Percentiles rank a stretch among this genome's conserved stretches.
Evolutionary conservation across 2,888 invertebrate genomes (phyloP).

Genomic region (Heliconius ismenius): DNA sequence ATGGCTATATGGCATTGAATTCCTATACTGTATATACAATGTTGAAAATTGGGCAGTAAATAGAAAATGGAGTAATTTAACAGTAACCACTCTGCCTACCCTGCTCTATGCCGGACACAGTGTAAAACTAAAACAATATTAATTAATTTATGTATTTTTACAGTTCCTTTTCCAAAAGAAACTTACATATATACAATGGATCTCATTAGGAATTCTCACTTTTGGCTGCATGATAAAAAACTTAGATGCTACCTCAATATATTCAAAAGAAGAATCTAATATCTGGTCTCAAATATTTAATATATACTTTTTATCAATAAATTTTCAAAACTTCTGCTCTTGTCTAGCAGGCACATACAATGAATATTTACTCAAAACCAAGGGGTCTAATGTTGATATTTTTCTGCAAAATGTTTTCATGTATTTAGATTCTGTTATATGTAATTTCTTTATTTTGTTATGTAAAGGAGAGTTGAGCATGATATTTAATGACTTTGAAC

Average conservation of each 20-base stretch:
- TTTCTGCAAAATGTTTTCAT: slow-evolving; percentile 97
- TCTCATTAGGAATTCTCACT: slow-evolving; percentile 92
- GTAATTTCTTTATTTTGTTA: slow-evolving; percentile 88
- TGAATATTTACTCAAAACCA: slow-evolving; percentile 94
- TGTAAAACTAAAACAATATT: no score
- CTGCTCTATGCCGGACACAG: no score
- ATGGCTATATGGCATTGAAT: no score
- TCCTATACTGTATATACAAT: no score
- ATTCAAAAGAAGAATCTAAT: slow-evolving; percentile 55
- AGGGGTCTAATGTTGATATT: slow-evolving; percentile 91
- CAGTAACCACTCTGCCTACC: no score
- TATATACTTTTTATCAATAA: slow-evolving; percentile 84
- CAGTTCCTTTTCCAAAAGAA: slow-evolving; percentile 93
- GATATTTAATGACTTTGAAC: slow-evolving; percentile 82
- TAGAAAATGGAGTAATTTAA: no score
- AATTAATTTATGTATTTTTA: slow-evolving; percentile 50
- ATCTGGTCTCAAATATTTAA: slow-evolving; percentile 75
- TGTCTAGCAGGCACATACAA: slow-evolving; percentile 98
- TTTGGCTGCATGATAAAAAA: slow-evolving; percentile 96
- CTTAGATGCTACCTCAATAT: slow-evolving; percentile 79
- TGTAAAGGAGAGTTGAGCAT: slow-evolving; percentile 84
- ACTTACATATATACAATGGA: slow-evolving; percentile 91
- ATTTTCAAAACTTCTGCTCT: slow-evolving; percentile 93
- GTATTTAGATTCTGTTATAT: slow-evolving; percentile 96
- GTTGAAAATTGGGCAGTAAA: no score